These are phyloP conservation scores for Vannuccia rotundouncinata DNA, from an alignment of 2,888 invertebrate genomes.

Conservation along the genomic window DNA sequence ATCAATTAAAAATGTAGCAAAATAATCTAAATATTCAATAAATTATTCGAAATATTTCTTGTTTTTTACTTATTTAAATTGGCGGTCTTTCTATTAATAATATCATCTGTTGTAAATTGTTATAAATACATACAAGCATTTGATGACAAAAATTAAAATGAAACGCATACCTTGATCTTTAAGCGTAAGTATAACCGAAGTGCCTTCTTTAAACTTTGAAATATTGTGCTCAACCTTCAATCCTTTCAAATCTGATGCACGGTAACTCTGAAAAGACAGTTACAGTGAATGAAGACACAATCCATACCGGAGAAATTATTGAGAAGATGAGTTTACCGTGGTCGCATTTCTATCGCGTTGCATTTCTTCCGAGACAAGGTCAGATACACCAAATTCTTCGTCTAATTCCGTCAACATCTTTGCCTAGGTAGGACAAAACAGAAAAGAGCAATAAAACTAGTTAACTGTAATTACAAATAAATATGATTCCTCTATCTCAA, in stretches of 20 bases:
- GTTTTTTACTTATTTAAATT: too few relatives aligned
- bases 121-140: too few relatives aligned
- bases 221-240: slow-evolving; percentile 76
- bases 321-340: slow-evolving; percentile 41
- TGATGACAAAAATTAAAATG: too few relatives aligned
- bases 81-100: too few relatives aligned
- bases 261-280: neutral
- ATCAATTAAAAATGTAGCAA: too few relatives aligned
- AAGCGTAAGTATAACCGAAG: slow-evolving; percentile 78
- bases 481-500: neutral
- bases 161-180: slow-evolving; percentile 61
- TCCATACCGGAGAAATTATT: too few relatives aligned
- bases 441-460: neutral
- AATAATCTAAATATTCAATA: too few relatives aligned
- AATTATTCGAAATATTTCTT: too few relatives aligned
- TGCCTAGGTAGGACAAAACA: slow-evolving; percentile 61
- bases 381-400: slow-evolving; percentile 80
- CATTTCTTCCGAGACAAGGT: slow-evolving; percentile 62
- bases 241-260: slow-evolving; percentile 65
- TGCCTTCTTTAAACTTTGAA: slow-evolving; percentile 68
- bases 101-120: too few relatives aligned
- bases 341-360: slow-evolving; percentile 61
- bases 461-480: neutral
- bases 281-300: neutral
- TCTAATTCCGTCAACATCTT: slow-evolving; percentile 89